Evolutionary conservation across 2,888 invertebrate genomes (phyloP), one percentile per base, ranked within the genome.

Genomic region (Morpho achilles): DNA sequence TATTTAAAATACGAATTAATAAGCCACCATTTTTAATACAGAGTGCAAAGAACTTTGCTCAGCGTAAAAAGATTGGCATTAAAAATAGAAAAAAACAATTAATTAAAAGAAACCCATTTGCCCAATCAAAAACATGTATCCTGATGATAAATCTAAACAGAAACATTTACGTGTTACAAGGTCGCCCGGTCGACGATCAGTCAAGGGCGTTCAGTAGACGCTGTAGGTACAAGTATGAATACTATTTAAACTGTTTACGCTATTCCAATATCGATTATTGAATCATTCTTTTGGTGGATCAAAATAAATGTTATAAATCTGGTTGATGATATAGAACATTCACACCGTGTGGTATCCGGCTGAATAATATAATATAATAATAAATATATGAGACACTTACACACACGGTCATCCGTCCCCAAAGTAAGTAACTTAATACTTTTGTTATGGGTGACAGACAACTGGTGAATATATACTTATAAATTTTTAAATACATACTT

Each of bases 191-290:
- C 87, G 82, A 69, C 80, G 80, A 73, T 71, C 79, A 87, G 88
- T 89, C 89, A 88, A 88, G 89, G 89, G 85, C 89, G 80, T 80
- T 81, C 82, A 74, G 84, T 84, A 86, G 80, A 85, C 84, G 73
- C 72, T 67, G 72, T 45, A 47, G 53, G 53, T 76, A 78, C 72
- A 76, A 67, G 65, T 67, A 72, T 69, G 69, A 62, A 76, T 73
- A 72, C 71, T 58, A 74, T 71, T 69, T 68, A 67, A 68, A 75
- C 75, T 76, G 75, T 81, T 80, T 77, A 74, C 76, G 62, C 67
- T 65, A 63, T 58, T 50, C 50, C 68, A 68, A 60, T 65, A 67
- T 56, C 64, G 58, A 64, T 65, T 59, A 63, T 59, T 62, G 57
- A 63, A 56, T 49, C 60, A 52, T 52, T 59, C 56, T 47, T 62